phyloP scores from a whole-genome alignment of 2,113 vertebrate species.

The Sterna hirundo region DNA sequence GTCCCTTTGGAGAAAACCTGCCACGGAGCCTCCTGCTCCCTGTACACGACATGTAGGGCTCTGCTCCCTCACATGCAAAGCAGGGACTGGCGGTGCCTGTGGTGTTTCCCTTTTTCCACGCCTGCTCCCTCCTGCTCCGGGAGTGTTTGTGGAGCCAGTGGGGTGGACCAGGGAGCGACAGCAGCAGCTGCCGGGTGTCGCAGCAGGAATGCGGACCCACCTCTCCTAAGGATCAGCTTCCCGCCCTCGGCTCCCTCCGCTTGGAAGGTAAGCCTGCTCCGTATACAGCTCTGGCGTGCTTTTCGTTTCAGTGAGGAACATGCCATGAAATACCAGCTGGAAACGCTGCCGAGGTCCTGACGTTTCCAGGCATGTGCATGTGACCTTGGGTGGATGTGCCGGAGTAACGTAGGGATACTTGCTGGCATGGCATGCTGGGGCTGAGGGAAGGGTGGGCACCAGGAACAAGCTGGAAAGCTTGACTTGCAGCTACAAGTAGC shows the following conservation, averaged over 20 bases:
- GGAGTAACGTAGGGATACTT: neutral
- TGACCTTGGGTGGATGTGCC: neutral
- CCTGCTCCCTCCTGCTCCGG: neutral
- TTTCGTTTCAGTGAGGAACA: conserved; percentile 19
- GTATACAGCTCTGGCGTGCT: neutral
- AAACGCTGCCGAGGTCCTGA: neutral
- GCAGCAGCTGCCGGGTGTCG: conserved; percentile 75
- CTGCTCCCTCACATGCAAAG: neutral
- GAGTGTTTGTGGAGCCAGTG: conserved; percentile 45
- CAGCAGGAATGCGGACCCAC: conserved; percentile 70
- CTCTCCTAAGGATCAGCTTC: conserved; percentile 44
- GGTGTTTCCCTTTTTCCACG: neutral
- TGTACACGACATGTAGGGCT: rapidly evolving
- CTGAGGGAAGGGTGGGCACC: neutral
- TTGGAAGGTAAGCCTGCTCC: conserved; percentile 74
- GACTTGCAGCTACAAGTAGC: neutral
- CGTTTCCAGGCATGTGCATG: neutral
- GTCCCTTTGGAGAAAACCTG: neutral
- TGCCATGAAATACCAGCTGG: neutral
- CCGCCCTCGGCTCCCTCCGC: conserved; percentile 68
- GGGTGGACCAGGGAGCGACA: conserved; percentile 73
- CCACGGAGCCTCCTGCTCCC: neutral
- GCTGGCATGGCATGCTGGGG: neutral
- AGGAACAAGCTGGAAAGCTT: neutral
- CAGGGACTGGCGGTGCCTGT: neutral